These are phyloP conservation scores for Hypomesus transpacificus DNA, from an alignment of 2,113 vertebrate genomes.

Conservation along the genomic window DNA sequence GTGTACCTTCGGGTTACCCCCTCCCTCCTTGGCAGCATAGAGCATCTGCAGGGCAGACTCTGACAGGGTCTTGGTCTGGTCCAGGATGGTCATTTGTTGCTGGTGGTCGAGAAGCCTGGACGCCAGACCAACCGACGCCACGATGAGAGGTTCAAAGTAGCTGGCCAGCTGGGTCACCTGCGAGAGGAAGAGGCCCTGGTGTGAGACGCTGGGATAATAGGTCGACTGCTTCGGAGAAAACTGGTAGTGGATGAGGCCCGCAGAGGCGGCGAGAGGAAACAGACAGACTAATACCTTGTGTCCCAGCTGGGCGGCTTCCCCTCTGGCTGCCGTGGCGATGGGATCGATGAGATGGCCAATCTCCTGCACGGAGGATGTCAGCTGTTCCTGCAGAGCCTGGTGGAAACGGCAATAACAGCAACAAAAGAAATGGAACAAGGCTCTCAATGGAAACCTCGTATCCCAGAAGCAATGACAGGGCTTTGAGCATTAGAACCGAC, in stretches of 20 bases:
- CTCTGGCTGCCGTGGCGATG: conserved; percentile 86
- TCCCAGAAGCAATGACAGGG: conserved; percentile 1
- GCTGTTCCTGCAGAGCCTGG: conserved; percentile 94
- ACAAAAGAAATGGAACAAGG: conserved; percentile 13
- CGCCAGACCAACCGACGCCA: conserved; percentile 88
- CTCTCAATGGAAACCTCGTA: neutral
- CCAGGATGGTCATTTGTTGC: conserved; percentile 95
- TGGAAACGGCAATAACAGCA: conserved; percentile 33
- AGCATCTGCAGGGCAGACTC: conserved; percentile 97
- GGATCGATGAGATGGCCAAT: conserved; percentile 97
- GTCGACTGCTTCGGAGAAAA: neutral
- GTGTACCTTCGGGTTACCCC: conserved; percentile 94
- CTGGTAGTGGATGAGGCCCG: conserved; percentile 14
- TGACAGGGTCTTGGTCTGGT: conserved; percentile 95
- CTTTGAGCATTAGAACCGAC: conserved; percentile 44
- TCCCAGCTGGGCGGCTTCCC: conserved; percentile 94
- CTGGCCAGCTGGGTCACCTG: conserved; percentile 94
- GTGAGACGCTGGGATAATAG: too few relatives aligned
- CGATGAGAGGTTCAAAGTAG: conserved; percentile 93
- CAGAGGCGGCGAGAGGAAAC: conserved; percentile 29
- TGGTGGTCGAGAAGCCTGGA: conserved; percentile 93
- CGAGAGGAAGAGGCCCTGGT: neutral
- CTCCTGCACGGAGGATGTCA: conserved; percentile 95
- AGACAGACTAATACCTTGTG: conserved; percentile 82
- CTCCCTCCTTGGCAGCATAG: conserved; percentile 96